These are phyloP conservation scores for Apostichopus californicus DNA, from an alignment of 35 echinoderm and acorn worm species.

Conservation along the genomic window DNA sequence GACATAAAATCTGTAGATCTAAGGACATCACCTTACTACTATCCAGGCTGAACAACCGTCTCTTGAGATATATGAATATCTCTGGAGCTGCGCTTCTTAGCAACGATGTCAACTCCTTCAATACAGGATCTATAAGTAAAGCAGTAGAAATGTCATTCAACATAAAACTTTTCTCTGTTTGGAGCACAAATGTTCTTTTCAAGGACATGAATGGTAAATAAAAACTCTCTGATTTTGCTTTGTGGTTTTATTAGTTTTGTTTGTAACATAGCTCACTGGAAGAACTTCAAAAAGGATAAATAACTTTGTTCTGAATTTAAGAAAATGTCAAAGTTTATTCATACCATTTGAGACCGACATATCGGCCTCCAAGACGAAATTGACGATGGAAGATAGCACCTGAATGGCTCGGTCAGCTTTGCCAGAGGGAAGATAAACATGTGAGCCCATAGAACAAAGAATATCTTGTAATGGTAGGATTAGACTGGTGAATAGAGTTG, in stretches of 20 bases:
- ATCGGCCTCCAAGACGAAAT: background rate
- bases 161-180: too few relatives aligned
- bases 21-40: background rate
- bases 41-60: background rate
- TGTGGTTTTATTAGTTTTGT: too few relatives aligned
- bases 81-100: background rate
- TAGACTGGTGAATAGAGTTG: background rate
- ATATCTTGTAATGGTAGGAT: constrained; percentile 15
- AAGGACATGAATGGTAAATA: too few relatives aligned
- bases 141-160: background rate
- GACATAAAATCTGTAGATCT: background rate
- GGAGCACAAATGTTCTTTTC: too few relatives aligned
- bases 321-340: background rate
- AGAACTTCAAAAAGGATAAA: background rate
- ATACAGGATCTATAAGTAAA: background rate
- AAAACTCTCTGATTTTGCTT: too few relatives aligned
- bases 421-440: constrained; percentile 6
- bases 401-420: constrained; percentile 41
- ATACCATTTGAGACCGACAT: background rate
- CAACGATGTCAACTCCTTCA: background rate
- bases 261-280: background rate
- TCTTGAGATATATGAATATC: constrained; percentile 19
- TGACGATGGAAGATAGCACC: background rate
- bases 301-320: background rate
- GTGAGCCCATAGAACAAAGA: constrained; percentile 14